Percentiles rank a stretch among this genome's conserved stretches.
phyloP scores from a whole-genome alignment of 2,113 vertebrate genomes.

The Setophaga kirtlandii region DNA sequence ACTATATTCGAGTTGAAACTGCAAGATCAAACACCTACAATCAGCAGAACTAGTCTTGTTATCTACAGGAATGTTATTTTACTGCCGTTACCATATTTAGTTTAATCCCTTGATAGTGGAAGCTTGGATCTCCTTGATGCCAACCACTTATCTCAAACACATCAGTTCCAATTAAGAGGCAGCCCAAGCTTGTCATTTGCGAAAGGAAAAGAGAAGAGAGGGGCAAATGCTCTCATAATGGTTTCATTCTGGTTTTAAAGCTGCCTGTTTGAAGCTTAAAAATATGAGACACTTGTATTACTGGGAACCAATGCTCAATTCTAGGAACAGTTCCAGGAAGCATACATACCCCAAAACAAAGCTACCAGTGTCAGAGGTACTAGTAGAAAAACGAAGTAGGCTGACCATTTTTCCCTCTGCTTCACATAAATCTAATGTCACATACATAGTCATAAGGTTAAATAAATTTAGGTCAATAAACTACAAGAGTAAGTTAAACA shows the following conservation, averaged over 20 bases:
- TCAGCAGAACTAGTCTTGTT: conserved; percentile 28
- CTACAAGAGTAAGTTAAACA: neutral
- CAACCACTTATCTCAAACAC: conserved; percentile 15
- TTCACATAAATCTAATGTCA: neutral
- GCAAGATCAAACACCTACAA: conserved; percentile 49
- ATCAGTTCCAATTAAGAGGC: conserved; percentile 1
- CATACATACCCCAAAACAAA: neutral
- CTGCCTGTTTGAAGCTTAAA: neutral
- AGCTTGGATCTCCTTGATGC: conserved; percentile 32
- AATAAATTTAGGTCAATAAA: neutral
- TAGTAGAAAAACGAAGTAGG: neutral
- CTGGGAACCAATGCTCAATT: neutral
- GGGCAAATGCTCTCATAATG: neutral
- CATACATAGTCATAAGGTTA: neutral
- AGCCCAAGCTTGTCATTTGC: neutral
- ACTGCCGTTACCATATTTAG: neutral
- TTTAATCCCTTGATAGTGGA: neutral
- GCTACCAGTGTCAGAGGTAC: neutral
- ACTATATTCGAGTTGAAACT: conserved; percentile 13
- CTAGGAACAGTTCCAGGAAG: neutral
- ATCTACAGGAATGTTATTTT: conserved; percentile 40
- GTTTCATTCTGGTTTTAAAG: neutral
- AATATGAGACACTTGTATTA: neutral
- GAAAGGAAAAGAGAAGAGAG: neutral
- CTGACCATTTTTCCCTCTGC: neutral